Percentiles rank a stretch among this genome's conserved stretches.
Conservation (phyloP, 2,888 invertebrate genomes). For the Philereme vetulata region DNA sequence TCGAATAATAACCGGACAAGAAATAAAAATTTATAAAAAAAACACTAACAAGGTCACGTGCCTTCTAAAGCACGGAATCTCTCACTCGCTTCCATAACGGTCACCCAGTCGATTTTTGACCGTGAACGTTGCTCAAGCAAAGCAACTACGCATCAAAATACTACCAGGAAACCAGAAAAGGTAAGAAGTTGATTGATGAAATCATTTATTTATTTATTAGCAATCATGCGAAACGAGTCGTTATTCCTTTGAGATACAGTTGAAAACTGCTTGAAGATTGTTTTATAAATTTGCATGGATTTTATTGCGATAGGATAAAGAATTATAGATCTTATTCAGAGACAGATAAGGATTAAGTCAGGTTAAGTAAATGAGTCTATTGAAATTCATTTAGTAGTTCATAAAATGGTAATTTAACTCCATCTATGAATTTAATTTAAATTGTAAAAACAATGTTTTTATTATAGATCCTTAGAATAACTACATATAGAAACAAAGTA, state of each 20-base stretch:
- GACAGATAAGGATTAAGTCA: background rate
- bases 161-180: slow-evolving; percentile 47
- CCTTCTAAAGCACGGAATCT: no score
- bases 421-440: background rate
- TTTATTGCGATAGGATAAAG: background rate
- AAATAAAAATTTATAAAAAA: no score
- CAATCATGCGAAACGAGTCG: slow-evolving; percentile 12
- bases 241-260: slow-evolving; percentile 7
- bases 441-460: slow-evolving; percentile 2
- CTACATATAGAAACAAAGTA: no score
- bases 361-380: background rate
- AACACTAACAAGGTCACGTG: no score
- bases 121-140: no score
- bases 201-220: no score
- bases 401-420: background rate
- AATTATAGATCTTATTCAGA: background rate
- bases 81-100: no score
- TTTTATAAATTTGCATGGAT: slow-evolving; percentile 4
- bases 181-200: slow-evolving; percentile 30
- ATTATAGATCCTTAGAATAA: no score
- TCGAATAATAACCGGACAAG: no score
- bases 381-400: background rate
- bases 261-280: slow-evolving; percentile 1
- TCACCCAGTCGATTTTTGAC: no score
- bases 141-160: slow-evolving; percentile 19